Base-by-base conservation (phyloP, 2,888 invertebrate species). In the Polyommatus icarus region DNA sequence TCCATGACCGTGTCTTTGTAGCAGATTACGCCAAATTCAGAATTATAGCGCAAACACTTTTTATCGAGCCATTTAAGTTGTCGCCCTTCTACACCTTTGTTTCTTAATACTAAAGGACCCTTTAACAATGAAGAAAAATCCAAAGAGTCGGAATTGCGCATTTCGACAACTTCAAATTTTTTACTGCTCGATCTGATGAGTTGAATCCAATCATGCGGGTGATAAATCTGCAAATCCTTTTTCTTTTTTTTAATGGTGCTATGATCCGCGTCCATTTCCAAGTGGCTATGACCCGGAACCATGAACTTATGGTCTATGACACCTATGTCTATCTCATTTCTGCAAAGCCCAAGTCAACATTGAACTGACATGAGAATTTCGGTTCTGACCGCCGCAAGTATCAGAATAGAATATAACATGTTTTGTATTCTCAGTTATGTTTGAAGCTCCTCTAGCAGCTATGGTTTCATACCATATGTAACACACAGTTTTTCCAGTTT, bases 21-120 rank as follows among this genome's bases (percentile, higher is more conserved):
- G n/a, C n/a, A n/a, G n/a, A n/a, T 24, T 24, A 24, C 24, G 24
- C 24, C 24, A 24, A 24, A 24, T 24, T 24, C 24, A 24, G 24
- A 24, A 24, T 24, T 24, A 89, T 78, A 79, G 88, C 32, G 86
- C 73, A 73, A 10, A 32, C 71, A 71, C 24, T 32, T 71, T 20
- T 71, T 50, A 12, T 73, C 40, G 8, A 73, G 20, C 50, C 73
- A 73, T 73, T 73, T 73, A 20, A 73, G 40, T 73, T 73, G 46
- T n/a, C 20, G 73, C 8, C 73, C 73, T 20, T 73, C 73, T 73
- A 20, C 20, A n/a, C 50, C 73, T 73, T 73, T 73, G 20, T 73
- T 46, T 46, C 46, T 8, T 46, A 46, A 46, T 12, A 46, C 46
- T 46, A 46, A 46, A 46, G 46, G 46, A 46, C 46, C 46, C 46